Evolutionary conservation across 1,140 invertebrate genomes (phyloP).

Genomic region (Pantala flavescens): DNA sequence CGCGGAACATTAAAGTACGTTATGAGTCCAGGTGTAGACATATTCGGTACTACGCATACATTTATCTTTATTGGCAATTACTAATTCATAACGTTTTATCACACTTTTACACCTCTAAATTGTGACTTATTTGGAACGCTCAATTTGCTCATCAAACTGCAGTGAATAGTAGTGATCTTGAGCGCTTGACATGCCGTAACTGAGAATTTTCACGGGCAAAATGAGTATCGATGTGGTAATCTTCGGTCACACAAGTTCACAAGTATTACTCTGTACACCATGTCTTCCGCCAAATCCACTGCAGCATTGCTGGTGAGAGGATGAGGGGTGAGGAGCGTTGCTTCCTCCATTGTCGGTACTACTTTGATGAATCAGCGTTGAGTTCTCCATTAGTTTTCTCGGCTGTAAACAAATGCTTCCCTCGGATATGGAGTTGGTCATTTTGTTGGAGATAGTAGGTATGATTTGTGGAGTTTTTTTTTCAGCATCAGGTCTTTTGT

Average conservation of each 20-base stretch:
- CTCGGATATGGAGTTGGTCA: not conserved
- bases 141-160: not conserved
- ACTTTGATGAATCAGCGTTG: not conserved
- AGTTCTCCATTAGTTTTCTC: not conserved
- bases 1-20: not conserved
- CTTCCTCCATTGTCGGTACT: not conserved
- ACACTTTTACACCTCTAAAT: not conserved
- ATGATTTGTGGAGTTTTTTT: not conserved
- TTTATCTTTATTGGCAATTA: not conserved
- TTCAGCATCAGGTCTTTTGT: not conserved
- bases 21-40: not conserved
- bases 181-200: not conserved
- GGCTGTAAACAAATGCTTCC: not conserved
- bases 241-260: not conserved
- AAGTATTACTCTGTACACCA: slow-evolving; percentile 7
- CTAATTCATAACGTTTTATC: not conserved
- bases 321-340: not conserved
- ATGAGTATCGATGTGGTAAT: not conserved
- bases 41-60: not conserved
- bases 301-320: not conserved
- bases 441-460: not conserved
- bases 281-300: not conserved
- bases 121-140: not conserved
- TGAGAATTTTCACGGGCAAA: not conserved
- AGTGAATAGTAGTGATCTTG: not conserved